These are phyloP conservation scores for Tokudaia muenninki DNA, from an alignment of 2,797 vertebrate species.

Conservation along the genomic window DNA sequence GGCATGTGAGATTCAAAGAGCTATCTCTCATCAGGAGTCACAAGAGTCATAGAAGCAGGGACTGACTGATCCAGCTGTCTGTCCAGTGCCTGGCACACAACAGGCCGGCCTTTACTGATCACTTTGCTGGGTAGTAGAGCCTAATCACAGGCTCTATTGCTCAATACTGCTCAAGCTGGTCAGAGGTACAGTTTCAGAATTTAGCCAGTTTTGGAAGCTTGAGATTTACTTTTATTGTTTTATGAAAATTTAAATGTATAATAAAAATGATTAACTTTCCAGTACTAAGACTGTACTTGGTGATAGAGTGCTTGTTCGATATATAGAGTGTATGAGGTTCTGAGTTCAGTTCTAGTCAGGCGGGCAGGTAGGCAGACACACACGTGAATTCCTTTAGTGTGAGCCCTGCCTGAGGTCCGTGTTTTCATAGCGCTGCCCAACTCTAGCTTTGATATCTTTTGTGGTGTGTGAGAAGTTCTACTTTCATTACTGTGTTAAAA, in stretches of 20 bases:
- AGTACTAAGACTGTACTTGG: background rate
- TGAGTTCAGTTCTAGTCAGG: background rate
- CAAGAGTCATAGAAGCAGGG: background rate
- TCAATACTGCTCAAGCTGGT: background rate
- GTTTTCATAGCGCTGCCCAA: background rate
- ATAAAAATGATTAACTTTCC: background rate
- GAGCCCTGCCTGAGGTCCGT: background rate
- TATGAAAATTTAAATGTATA: slow-evolving; percentile 37
- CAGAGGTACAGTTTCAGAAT: slow-evolving; percentile 33
- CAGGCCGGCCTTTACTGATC: background rate
- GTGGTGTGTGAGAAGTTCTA: slow-evolving; percentile 24
- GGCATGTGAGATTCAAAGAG: slow-evolving; percentile 23
- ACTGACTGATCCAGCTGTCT: background rate
- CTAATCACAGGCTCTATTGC: background rate
- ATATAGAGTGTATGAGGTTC: background rate
- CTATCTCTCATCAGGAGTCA: slow-evolving; percentile 8
- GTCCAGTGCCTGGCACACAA: background rate
- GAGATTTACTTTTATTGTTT: slow-evolving; percentile 49
- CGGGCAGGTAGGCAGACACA: background rate
- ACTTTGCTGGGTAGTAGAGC: background rate
- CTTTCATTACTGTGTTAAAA: slow-evolving; percentile 53
- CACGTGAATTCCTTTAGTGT: background rate
- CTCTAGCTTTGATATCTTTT: background rate
- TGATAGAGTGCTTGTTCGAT: background rate
- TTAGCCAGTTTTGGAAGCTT: background rate